Percentiles rank a stretch among this genome's conserved stretches.
Conservation (phyloP, 2,888 invertebrate species). For the Nephrotoma flavescens region DNA sequence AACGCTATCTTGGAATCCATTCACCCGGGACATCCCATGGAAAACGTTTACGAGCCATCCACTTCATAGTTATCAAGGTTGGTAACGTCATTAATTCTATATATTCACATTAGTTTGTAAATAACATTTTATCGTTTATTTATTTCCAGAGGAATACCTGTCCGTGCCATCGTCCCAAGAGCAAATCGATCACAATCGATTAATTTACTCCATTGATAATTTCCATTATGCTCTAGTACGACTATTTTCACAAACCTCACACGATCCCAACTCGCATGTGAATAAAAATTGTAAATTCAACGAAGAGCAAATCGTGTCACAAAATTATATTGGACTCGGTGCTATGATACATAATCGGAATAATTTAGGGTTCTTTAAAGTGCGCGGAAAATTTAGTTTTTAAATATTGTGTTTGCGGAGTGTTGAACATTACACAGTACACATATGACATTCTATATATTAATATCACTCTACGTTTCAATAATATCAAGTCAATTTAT, state of each 20-base stretch:
- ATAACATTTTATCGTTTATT: not conserved
- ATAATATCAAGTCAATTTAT: not conserved
- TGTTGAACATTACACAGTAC: not conserved
- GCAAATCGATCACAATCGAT: conserved; percentile 12
- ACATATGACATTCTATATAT: no score
- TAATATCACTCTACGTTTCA: not conserved
- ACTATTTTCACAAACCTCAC: conserved; percentile 17
- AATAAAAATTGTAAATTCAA: conserved; percentile 19
- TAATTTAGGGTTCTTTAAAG: conserved; percentile 72
- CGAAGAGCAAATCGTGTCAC: conserved; percentile 56
- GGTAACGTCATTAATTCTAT: not conserved
- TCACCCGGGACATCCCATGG: conserved; percentile 63
- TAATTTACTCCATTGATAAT: conserved; percentile 19
- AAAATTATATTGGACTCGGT: conserved; percentile 65
- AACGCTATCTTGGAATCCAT: conserved; percentile 73
- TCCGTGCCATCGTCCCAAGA: conserved; percentile 12
- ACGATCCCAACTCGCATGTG: conserved; percentile 9
- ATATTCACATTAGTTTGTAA: no score
- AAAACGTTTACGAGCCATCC: conserved; percentile 70
- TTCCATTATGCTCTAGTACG: conserved; percentile 19
- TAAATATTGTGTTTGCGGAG: conserved; percentile 27
- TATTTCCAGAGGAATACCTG: conserved; percentile 7
- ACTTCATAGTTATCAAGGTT: conserved; percentile 57
- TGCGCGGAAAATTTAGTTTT: conserved; percentile 72
- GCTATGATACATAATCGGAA: conserved; percentile 72